Percentiles rank a stretch among this genome's conserved stretches.
Conservation (phyloP, 2,888 invertebrate genomes). For the Nymphalis c-album region DNA sequence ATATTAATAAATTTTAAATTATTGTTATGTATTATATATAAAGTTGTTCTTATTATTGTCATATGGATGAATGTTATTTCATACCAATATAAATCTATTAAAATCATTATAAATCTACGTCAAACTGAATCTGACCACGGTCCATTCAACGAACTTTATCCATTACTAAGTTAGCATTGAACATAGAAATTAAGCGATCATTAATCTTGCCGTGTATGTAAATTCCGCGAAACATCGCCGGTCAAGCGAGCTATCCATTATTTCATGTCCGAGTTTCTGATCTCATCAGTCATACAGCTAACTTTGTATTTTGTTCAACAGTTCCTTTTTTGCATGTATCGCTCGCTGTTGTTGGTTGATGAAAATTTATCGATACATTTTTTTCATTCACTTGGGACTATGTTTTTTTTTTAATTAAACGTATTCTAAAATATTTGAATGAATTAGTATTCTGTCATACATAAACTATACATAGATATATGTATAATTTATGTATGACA, state of each 20-base stretch:
- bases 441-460: too few relatives aligned
- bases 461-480: too few relatives aligned
- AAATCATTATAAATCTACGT: neutral
- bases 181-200: constrained; percentile 45
- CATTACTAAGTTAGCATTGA: constrained; percentile 45
- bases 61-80: too few relatives aligned
- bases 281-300: constrained; percentile 48
- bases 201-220: constrained; percentile 70
- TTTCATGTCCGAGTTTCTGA: constrained; percentile 41
- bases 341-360: constrained; percentile 13
- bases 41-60: too few relatives aligned
- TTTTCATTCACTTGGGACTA: neutral
- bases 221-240: constrained; percentile 71
- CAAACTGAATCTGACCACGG: neutral
- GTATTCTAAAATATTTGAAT: constrained; percentile 13
- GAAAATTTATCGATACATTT: constrained; percentile 15
- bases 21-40: too few relatives aligned
- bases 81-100: too few relatives aligned
- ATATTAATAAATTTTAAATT: too few relatives aligned
- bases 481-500: too few relatives aligned
- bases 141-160: constrained; percentile 40
- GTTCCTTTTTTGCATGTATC: constrained; percentile 26
- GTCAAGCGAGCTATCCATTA: constrained; percentile 58
- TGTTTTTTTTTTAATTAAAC: constrained; percentile 8
- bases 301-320: constrained; percentile 40